These are phyloP conservation scores for Cynodonichthys magdalenae DNA, from an alignment of 2,797 vertebrate species.

Conservation along the genomic window DNA sequence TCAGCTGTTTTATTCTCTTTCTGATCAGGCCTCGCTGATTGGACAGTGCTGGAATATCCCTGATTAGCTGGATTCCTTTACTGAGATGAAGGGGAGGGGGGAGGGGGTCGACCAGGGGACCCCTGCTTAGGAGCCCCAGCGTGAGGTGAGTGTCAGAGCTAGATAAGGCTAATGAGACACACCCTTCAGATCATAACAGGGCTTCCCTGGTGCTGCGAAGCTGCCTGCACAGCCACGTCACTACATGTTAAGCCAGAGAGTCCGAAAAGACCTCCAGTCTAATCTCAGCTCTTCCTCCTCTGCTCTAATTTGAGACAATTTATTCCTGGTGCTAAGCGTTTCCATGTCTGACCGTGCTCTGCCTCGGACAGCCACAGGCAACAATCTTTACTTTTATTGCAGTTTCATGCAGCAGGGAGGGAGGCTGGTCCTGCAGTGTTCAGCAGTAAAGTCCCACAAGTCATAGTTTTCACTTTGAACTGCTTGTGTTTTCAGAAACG, in stretches of 20 bases:
- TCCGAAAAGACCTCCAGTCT: conserved; percentile 21
- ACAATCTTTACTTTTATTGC: conserved; percentile 35
- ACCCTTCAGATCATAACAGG: conserved; percentile 60
- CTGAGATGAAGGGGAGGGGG: not conserved
- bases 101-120: conserved; percentile 27
- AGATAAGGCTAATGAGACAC: conserved; percentile 77
- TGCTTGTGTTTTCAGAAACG: conserved; percentile 22
- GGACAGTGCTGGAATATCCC: conserved; percentile 45
- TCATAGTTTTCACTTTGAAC: conserved; percentile 22
- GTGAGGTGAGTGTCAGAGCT: conserved; percentile 55
- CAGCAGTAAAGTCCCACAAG: conserved; percentile 26
- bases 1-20: conserved; percentile 43
- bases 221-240: conserved; percentile 37
- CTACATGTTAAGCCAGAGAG: conserved; percentile 31
- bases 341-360: conserved; percentile 31
- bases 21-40: conserved; percentile 43
- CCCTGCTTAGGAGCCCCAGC: conserved; percentile 64
- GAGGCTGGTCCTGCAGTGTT: conserved; percentile 28
- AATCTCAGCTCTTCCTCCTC: conserved; percentile 57
- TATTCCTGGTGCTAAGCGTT: conserved; percentile 48
- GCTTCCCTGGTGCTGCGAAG: conserved; percentile 54
- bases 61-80: conserved; percentile 39
- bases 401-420: conserved; percentile 31
- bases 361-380: conserved; percentile 36
- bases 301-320: conserved; percentile 25